Evolutionary conservation across 2,797 vertebrate genomes (phyloP).

Genomic region (Anas flavirostris): DNA sequence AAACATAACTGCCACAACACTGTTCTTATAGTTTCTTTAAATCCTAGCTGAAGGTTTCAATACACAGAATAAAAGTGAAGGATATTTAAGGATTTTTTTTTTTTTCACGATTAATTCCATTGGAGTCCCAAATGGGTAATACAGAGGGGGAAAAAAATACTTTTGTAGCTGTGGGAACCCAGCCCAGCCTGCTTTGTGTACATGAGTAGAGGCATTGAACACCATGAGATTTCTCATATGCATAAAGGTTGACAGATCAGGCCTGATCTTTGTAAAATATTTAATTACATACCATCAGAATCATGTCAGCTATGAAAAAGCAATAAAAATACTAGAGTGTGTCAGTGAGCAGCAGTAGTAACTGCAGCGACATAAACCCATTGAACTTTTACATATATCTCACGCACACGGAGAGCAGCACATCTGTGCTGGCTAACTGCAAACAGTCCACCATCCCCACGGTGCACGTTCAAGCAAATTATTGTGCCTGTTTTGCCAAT

Average conservation of each 20-base stretch:
- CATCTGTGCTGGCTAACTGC: slow-evolving; percentile 7
- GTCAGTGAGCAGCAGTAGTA: slow-evolving; percentile 49
- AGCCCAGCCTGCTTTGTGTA: neutral
- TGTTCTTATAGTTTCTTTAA: slow-evolving; percentile 19
- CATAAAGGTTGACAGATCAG: slow-evolving; percentile 39
- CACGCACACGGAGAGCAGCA: slow-evolving; percentile 16
- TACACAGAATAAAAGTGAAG: neutral
- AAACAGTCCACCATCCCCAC: neutral
- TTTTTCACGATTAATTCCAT: neutral
- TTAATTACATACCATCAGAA: slow-evolving; percentile 52
- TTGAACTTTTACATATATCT: slow-evolving; percentile 1
- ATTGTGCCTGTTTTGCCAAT: slow-evolving; percentile 17
- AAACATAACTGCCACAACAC: neutral
- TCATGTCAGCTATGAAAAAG: slow-evolving; percentile 67
- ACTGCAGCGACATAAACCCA: neutral
- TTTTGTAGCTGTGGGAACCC: slow-evolving; percentile 41
- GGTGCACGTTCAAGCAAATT: neutral
- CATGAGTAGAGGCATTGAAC: neutral
- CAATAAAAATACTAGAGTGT: slow-evolving; percentile 48
- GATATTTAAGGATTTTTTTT: neutral
- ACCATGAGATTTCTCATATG: slow-evolving; percentile 43
- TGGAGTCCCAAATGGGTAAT: slow-evolving; percentile 1
- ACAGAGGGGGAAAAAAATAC: neutral
- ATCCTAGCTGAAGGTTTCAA: neutral
- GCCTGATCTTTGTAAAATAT: slow-evolving; percentile 57